Evolutionary conservation across 37 sponge, comb jelly and placozoan genomes (phyloP).

Genomic region (Ianthella basta): DNA sequence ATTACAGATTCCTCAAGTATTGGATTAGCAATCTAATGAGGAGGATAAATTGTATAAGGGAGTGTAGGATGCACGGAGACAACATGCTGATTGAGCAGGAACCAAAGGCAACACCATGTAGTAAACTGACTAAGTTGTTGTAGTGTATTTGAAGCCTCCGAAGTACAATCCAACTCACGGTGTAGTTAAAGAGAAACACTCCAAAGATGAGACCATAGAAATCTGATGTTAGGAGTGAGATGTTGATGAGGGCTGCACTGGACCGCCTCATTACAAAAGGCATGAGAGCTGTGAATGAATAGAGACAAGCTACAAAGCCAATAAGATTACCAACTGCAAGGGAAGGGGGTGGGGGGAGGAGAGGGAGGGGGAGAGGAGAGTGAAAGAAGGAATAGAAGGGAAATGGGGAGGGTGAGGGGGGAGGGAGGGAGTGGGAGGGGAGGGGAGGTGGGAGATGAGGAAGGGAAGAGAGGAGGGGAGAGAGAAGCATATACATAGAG

Average conservation of each 20-base stretch:
- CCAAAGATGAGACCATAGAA: constrained; percentile 83
- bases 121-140: too few species aligned
- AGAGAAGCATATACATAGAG: neutral
- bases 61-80: too few species aligned
- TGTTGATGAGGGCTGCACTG: constrained; percentile 81
- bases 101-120: too few species aligned
- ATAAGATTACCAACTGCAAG: constrained; percentile 41
- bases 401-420: neutral
- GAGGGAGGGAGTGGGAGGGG: neutral
- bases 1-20: too few species aligned
- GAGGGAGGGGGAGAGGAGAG: constrained; percentile 20
- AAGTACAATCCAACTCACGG: constrained; percentile 42
- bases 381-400: too few species aligned
- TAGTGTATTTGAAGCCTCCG: too few species aligned
- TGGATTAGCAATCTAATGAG: too few species aligned
- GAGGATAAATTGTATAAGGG: too few species aligned
- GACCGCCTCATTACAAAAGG: constrained; percentile 64
- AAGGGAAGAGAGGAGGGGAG: neutral
- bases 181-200: constrained; percentile 75
- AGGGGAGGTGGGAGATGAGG: neutral
- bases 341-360: neutral
- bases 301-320: constrained; percentile 58
- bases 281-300: constrained; percentile 69
- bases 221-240: constrained; percentile 89
- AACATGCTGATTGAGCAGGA: too few species aligned